Conservation (phyloP, 2,888 invertebrate species). For the Drosophila mercatorum region DNA sequence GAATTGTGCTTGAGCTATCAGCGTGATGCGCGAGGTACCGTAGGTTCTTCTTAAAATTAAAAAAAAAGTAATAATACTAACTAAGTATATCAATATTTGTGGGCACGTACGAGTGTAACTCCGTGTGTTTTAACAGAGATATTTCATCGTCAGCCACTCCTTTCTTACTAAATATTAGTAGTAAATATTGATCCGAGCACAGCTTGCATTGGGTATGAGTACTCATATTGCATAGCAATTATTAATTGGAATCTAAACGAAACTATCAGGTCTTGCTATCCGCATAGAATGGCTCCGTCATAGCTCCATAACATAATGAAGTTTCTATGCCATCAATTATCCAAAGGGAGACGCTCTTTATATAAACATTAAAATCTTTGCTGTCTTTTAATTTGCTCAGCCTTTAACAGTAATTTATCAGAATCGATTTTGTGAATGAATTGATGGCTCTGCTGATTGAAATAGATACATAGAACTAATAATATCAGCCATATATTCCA, state of each 20-base stretch:
- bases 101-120: too few species aligned
- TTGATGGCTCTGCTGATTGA: conserved; percentile 45
- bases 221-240: neutral
- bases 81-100: too few species aligned
- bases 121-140: too few species aligned
- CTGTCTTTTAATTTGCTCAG: neutral
- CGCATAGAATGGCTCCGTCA: neutral
- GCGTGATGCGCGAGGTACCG: too few species aligned
- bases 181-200: neutral
- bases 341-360: too few species aligned
- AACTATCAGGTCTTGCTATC: neutral
- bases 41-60: too few species aligned
- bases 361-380: neutral
- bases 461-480: conserved; percentile 45
- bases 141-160: neutral
- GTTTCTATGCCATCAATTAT: neutral
- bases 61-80: too few species aligned
- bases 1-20: too few species aligned
- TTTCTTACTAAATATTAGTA: neutral
- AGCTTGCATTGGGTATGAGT: neutral
- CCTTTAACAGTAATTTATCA: conserved; percentile 13
- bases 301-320: neutral
- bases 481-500: conserved; percentile 26
- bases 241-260: neutral
- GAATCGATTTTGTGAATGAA: conserved; percentile 39